Evolutionary conservation across 2,888 invertebrate genomes (phyloP).

Genomic region (Drosophila ochracea): DNA sequence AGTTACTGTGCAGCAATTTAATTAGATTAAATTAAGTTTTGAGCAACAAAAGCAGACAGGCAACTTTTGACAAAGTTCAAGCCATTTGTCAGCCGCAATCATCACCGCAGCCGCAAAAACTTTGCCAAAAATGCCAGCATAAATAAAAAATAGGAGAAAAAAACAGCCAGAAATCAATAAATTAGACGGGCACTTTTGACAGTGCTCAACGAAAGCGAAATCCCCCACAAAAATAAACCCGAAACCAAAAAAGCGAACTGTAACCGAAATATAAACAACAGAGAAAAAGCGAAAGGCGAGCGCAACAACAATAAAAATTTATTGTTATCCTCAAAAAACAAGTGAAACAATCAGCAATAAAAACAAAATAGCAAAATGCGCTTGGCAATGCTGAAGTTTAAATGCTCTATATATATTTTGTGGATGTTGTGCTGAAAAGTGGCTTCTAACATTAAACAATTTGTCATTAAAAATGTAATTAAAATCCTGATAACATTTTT

Average conservation of each 20-base stretch:
- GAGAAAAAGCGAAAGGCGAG: constrained; percentile 46
- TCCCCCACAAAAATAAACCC: constrained; percentile 8
- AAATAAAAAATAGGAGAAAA: constrained; percentile 4
- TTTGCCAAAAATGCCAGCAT: constrained; percentile 33
- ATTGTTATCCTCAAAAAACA: constrained; percentile 72
- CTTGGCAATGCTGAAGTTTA: not conserved
- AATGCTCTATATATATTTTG: constrained; percentile 20
- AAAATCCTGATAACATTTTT: accelerated
- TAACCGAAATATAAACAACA: constrained; percentile 50
- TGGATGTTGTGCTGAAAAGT: not conserved
- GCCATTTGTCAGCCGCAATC: constrained; percentile 64
- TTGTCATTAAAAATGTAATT: not conserved
- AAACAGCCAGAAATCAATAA: constrained; percentile 66
- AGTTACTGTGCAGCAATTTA: constrained; percentile 58
- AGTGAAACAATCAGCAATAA: constrained; percentile 79
- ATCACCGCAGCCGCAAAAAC: constrained; percentile 36
- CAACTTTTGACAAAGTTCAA: constrained; percentile 50
- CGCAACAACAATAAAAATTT: constrained; percentile 75
- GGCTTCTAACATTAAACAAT: not conserved
- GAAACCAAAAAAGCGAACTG: constrained; percentile 27
- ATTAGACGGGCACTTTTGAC: constrained; percentile 40
- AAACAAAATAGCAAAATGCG: constrained; percentile 41
- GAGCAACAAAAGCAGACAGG: constrained; percentile 17
- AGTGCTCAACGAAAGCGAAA: constrained; percentile 29
- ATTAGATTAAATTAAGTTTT: constrained; percentile 67